These are phyloP conservation scores for Cephonodes hylas DNA, from an alignment of 2,888 invertebrate genomes.

Conservation along the genomic window DNA sequence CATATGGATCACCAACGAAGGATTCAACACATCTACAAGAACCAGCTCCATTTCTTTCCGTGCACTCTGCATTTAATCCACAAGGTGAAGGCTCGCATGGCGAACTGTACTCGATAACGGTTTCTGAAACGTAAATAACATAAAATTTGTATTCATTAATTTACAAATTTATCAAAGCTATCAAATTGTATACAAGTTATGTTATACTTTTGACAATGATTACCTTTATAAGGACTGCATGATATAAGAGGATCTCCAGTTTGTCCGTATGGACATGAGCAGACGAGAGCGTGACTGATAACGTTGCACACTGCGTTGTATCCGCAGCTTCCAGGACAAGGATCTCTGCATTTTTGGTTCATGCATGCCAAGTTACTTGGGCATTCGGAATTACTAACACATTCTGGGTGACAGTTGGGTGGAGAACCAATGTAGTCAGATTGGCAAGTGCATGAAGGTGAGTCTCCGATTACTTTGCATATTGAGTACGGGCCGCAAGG, in stretches of 20 bases:
- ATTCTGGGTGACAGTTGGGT: constrained; percentile 85
- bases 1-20: constrained; percentile 74
- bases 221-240: constrained; percentile 69
- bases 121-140: constrained; percentile 47
- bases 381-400: constrained; percentile 85
- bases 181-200: neutral
- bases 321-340: constrained; percentile 86
- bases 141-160: neutral
- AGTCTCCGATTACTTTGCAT: constrained; percentile 83
- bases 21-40: constrained; percentile 85
- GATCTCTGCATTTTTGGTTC: constrained; percentile 86
- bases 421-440: constrained; percentile 82
- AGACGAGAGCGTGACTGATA: constrained; percentile 86
- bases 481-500: constrained; percentile 85
- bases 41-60: constrained; percentile 83
- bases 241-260: constrained; percentile 84
- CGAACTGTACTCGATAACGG: constrained; percentile 63
- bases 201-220: neutral
- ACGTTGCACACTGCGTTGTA: constrained; percentile 86
- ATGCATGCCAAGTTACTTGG: constrained; percentile 83
- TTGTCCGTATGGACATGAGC: constrained; percentile 82
- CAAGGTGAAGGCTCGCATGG: constrained; percentile 88
- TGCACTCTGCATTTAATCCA: constrained; percentile 83
- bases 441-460: constrained; percentile 85
- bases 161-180: neutral